Base-by-base conservation (phyloP, 2,888 invertebrate genomes). In the Amphipoea oculea region DNA sequence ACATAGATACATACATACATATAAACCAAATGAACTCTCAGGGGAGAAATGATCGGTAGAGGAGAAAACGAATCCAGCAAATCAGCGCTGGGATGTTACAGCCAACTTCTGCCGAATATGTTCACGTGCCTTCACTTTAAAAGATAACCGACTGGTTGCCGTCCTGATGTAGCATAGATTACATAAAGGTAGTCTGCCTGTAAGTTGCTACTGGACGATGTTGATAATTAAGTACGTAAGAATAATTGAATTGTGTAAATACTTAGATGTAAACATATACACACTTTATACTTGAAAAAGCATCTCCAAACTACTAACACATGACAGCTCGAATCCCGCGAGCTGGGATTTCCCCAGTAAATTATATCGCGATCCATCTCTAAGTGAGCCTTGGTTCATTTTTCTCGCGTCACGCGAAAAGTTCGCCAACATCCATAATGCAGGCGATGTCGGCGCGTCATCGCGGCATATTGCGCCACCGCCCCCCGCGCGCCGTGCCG, bases 391-490 rank as follows among this genome's bases (percentile, higher is more conserved):
- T 92, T 91, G 95, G 95, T 96, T 97, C 96, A 97, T 97, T 97
- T 97, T 96, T 97, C 96, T 95, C 96, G 94, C 96, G 96, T 96
- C 96, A 95, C 93, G 93, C 92, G 93, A 87, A 93, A 95, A 95
- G 94, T 96, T 96, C 90, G 91, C 93, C 91, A 90, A 92, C 96
- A 97, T 97, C 94, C 96, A 97, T 97, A 97, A 96, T 96, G 96
- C 95, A 96, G 91, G 93, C 93, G 90, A 91, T 93, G 96, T 97
- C 96, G 95, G 94, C 96, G 94, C 96, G 96, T 96, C 96, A 95
- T 95, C 96, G 94, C 94, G 92, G 93, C 96, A 96, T 96, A 96
- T 95, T 95, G 94, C 94, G 89, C 91, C 81, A 80, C 85, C 85
- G 75, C 85, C 87, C 78, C 76, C 51, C 76, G 51, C 76, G 57